Conservation (phyloP, 2,888 invertebrate genomes). For the Heliothis peltigera region DNA sequence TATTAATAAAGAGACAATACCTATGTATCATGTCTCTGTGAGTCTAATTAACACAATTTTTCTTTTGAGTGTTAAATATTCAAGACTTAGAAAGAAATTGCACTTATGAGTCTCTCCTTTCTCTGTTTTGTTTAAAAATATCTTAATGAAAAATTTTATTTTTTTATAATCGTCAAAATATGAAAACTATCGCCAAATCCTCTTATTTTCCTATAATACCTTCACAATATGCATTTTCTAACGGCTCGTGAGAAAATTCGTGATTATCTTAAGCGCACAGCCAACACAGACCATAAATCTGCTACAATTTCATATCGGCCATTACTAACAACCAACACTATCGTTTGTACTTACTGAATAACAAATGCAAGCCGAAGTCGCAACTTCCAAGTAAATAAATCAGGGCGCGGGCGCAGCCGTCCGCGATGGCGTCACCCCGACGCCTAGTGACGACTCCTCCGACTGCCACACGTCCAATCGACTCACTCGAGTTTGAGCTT, state of each 20-base stretch:
- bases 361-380: slow-evolving; percentile 59
- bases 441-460: slow-evolving; percentile 48
- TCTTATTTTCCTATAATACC: too few species aligned
- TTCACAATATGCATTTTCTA: too few species aligned
- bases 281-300: background rate
- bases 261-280: background rate
- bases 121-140: too few species aligned
- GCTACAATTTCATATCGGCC: slow-evolving; percentile 3
- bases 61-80: too few species aligned
- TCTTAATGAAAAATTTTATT: too few species aligned
- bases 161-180: too few species aligned
- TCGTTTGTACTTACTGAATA: slow-evolving; percentile 61
- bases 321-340: slow-evolving; percentile 29
- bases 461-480: slow-evolving; percentile 67
- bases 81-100: too few species aligned
- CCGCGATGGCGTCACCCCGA: slow-evolving; percentile 45
- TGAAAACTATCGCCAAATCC: too few species aligned
- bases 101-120: too few species aligned
- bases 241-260: too few species aligned
- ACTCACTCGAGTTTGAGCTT: slow-evolving; percentile 64
- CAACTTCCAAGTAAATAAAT: slow-evolving; percentile 67
- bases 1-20: slow-evolving; percentile 48
- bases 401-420: slow-evolving; percentile 65
- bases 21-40: slow-evolving; percentile 26
- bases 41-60: background rate